Conservation (phyloP, 1,140 invertebrate genomes). For the Amphibalanus amphitrite region DNA sequence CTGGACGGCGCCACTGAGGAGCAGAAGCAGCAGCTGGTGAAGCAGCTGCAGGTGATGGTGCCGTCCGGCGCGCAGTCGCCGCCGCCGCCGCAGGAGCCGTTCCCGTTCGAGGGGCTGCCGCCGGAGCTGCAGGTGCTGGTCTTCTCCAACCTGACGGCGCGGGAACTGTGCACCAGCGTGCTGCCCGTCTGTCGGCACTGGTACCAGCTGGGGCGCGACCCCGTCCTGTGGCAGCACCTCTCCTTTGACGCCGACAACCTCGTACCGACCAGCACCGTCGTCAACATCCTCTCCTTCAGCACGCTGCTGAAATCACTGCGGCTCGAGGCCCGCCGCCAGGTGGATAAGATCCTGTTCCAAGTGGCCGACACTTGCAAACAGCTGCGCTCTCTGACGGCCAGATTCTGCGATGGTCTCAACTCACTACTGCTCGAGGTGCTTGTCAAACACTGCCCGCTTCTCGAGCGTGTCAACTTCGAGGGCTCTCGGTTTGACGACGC, state of each 20-base stretch:
- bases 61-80: too few species aligned
- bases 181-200: background rate
- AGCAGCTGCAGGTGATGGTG: background rate
- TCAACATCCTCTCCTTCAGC: background rate
- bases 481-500: slow-evolving; percentile 8
- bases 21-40: background rate
- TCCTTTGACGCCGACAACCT: background rate
- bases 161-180: background rate
- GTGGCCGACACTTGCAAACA: slow-evolving; percentile 10
- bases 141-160: background rate
- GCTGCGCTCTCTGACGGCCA: slow-evolving; percentile 10
- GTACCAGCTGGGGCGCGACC: background rate
- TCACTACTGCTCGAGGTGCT: slow-evolving; percentile 8
- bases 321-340: background rate
- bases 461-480: slow-evolving; percentile 14
- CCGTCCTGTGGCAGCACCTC: background rate
- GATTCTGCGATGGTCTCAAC: slow-evolving; percentile 14
- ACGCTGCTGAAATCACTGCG: background rate
- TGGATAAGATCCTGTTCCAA: slow-evolving; percentile 4
- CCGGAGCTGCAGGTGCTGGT: background rate
- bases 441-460: slow-evolving; percentile 10
- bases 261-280: background rate
- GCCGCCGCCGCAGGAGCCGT: background rate
- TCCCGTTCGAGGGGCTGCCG: background rate
- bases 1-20: too few species aligned